Evolutionary conservation across 2,797 vertebrate species (phyloP).

Genomic region (Anguilla megastoma): DNA sequence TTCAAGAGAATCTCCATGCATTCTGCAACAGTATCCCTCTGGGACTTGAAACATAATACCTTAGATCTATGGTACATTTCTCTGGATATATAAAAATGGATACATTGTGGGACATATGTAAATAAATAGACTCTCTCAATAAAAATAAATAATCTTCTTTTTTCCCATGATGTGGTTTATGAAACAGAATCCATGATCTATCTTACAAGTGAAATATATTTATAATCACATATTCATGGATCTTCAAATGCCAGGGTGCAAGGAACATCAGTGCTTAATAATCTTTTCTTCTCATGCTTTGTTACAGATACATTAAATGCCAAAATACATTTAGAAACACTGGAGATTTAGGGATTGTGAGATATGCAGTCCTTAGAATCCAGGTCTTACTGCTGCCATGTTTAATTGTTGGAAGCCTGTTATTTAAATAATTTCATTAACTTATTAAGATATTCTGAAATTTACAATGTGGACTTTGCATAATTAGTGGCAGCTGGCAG

Average conservation of each 20-base stretch:
- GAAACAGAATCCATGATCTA: neutral
- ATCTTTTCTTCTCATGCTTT: constrained; percentile 8
- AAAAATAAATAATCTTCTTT: too few species aligned
- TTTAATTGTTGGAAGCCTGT: neutral
- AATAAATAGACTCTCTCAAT: neutral
- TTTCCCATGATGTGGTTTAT: neutral
- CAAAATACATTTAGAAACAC: neutral
- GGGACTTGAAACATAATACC: neutral
- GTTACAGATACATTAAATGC: neutral
- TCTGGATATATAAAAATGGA: neutral
- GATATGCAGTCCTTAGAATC: neutral
- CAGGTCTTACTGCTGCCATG: neutral
- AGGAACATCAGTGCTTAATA: neutral
- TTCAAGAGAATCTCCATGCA: neutral
- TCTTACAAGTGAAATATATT: neutral
- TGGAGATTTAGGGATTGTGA: constrained; percentile 1
- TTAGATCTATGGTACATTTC: neutral
- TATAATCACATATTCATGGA: constrained; percentile 20
- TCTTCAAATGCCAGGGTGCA: constrained; percentile 8
- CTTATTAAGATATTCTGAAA: neutral
- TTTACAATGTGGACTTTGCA: neutral
- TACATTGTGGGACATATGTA: neutral
- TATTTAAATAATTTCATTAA: neutral
- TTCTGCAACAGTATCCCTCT: neutral
- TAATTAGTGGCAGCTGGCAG: neutral